Conservation (phyloP, 2,888 invertebrate genomes). For the Dendrolimus houi region DNA sequence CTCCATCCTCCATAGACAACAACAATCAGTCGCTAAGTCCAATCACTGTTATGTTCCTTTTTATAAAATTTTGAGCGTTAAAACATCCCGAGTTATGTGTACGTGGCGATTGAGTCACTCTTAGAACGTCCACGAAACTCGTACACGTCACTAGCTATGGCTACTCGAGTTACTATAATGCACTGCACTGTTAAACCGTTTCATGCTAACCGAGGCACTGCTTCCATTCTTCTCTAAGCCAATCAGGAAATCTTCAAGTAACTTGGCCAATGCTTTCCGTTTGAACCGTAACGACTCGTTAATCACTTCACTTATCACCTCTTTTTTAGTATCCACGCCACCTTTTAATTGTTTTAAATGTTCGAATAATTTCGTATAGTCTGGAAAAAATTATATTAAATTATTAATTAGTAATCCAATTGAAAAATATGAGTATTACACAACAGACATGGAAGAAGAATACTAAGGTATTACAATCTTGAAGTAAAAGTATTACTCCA, state of each 20-base stretch:
- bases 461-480: too few relatives aligned
- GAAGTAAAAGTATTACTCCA: too few relatives aligned
- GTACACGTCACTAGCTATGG: conserved; percentile 54
- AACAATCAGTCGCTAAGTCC: too few relatives aligned
- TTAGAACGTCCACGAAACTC: conserved; percentile 24
- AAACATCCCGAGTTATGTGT: neutral
- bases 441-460: too few relatives aligned
- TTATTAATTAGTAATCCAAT: neutral
- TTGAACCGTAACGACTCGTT: conserved; percentile 87
- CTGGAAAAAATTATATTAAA: conserved; percentile 55
- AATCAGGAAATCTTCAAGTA: conserved; percentile 80
- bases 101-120: conserved; percentile 9
- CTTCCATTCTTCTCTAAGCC: conserved; percentile 69
- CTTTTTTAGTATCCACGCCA: conserved; percentile 80
- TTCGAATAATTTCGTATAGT: conserved; percentile 82
- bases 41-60: too few relatives aligned
- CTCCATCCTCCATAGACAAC: too few relatives aligned
- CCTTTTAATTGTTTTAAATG: conserved; percentile 83
- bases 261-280: conserved; percentile 80
- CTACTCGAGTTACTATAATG: conserved; percentile 48
- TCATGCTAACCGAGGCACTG: conserved; percentile 56
- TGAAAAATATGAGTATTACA: neutral
- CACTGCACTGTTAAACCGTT: conserved; percentile 42
- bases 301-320: conserved; percentile 83
- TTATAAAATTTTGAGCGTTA: neutral